Conservation (phyloP, 2,888 invertebrate genomes). For the Dexiosoma caninum region DNA sequence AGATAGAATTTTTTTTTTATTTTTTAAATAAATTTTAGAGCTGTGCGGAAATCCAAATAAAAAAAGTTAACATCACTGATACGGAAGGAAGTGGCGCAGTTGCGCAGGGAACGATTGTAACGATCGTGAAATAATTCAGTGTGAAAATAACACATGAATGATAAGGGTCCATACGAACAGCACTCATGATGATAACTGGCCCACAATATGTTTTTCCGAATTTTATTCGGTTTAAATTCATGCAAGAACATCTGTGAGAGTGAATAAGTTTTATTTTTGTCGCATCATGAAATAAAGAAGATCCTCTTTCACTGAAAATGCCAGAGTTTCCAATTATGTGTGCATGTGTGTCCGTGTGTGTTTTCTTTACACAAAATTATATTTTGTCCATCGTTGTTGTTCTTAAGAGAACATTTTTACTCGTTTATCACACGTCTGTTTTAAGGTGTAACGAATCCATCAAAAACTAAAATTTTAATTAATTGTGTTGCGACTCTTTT, state of each 20-base stretch:
- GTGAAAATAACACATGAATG: conserved; percentile 40
- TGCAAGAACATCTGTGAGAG: conserved; percentile 34
- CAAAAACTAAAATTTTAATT: conserved; percentile 67
- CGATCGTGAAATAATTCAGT: no score
- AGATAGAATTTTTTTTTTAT: no score
- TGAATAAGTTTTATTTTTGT: not conserved
- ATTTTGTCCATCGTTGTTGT: not conserved
- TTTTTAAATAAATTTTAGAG: no score
- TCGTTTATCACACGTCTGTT: conserved; percentile 64
- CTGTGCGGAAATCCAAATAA: no score
- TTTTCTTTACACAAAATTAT: not conserved
- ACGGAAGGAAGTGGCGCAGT: no score
- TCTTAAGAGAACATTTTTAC: conserved; percentile 32
- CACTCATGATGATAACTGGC: not conserved
- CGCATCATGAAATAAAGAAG: no score
- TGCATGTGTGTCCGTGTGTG: not conserved
- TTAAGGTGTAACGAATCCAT: conserved; percentile 67
- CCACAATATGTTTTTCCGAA: not conserved
- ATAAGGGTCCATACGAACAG: not conserved
- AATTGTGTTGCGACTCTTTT: conserved; percentile 64
- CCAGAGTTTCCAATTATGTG: no score
- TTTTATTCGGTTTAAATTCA: not conserved
- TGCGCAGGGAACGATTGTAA: no score
- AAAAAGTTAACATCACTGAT: no score
- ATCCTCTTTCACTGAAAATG: not conserved